Evolutionary conservation across 2,888 invertebrate species (phyloP).

Genomic region (Xestia rhomboidea): DNA sequence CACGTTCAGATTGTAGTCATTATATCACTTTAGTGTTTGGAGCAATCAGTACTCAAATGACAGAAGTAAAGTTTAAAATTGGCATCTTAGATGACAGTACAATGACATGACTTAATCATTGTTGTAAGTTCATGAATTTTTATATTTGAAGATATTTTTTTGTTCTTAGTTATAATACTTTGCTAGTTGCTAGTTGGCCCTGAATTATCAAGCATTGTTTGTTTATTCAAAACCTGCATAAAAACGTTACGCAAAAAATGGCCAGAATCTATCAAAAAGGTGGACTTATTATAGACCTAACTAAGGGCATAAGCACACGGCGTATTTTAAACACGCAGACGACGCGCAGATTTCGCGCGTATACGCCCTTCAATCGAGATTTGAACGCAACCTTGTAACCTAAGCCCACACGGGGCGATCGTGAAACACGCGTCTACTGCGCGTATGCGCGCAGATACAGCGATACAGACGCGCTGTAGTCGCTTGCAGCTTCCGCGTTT

Average conservation of each 20-base stretch:
- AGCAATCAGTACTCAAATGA: slow-evolving; percentile 26
- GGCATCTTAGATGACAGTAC: slow-evolving; percentile 9
- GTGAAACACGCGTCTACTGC: no score
- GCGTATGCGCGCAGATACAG: no score
- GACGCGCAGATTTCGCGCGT: no score
- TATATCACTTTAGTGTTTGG: slow-evolving; percentile 15
- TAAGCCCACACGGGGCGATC: no score
- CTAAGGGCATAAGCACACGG: no score
- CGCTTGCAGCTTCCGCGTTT: no score
- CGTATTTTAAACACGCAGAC: no score
- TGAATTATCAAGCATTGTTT: slow-evolving; percentile 29
- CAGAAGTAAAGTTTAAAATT: slow-evolving; percentile 20
- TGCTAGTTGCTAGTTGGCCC: slow-evolving; percentile 6
- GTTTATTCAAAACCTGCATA: slow-evolving; percentile 32
- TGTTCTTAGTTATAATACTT: neutral
- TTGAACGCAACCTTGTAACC: no score
- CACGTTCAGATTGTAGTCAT: slow-evolving; percentile 21
- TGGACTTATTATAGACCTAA: slow-evolving; percentile 2
- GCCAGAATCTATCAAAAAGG: neutral
- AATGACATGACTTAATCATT: slow-evolving; percentile 15
- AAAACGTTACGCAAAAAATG: slow-evolving; percentile 24
- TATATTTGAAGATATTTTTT: neutral
- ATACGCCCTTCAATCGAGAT: no score
- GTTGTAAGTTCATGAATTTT: neutral
- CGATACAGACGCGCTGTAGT: no score